Conservation (phyloP, 2,888 invertebrate species). For the Pyralis farinalis region DNA sequence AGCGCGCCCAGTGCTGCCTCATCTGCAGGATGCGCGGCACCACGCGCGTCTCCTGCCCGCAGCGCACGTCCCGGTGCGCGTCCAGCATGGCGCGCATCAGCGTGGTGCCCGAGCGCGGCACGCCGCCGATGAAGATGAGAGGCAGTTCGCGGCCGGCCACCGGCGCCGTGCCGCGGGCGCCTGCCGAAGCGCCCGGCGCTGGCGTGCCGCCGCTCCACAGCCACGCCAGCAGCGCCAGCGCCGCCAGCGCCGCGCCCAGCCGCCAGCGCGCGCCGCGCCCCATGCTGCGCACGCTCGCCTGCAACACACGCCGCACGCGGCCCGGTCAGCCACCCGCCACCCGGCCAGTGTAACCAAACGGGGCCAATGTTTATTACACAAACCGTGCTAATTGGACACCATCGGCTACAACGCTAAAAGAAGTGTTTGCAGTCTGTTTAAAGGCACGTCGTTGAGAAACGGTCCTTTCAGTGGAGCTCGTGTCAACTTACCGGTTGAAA, state of each 20-base stretch:
- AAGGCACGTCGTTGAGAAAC: too few relatives aligned
- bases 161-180: conserved; percentile 22
- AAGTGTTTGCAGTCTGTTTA: too few relatives aligned
- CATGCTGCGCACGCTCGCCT: conserved; percentile 19
- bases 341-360: too few relatives aligned
- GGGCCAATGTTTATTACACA: too few relatives aligned
- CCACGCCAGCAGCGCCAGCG: conserved; percentile 34
- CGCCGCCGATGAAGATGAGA: conserved; percentile 97
- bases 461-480: too few relatives aligned
- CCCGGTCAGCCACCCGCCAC: too few relatives aligned
- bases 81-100: conserved; percentile 99
- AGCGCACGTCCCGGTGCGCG: conserved; percentile 97
- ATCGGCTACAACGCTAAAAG: too few relatives aligned
- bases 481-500: too few relatives aligned
- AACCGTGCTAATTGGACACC: too few relatives aligned
- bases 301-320: too few relatives aligned
- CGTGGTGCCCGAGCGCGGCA: conserved; percentile 98
- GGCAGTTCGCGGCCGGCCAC: conserved; percentile 92
- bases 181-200: conserved; percentile 23
- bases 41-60: conserved; percentile 98
- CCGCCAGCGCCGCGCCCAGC: conserved; percentile 28
- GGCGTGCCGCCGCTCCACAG: conserved; percentile 31
- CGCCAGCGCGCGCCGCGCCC: conserved; percentile 36
- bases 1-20: conserved; percentile 97
- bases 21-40: conserved; percentile 98